Evolutionary conservation across 2,888 invertebrate species (phyloP), one percentile per base, ranked within the genome.

Genomic region (Eurois occulta): DNA sequence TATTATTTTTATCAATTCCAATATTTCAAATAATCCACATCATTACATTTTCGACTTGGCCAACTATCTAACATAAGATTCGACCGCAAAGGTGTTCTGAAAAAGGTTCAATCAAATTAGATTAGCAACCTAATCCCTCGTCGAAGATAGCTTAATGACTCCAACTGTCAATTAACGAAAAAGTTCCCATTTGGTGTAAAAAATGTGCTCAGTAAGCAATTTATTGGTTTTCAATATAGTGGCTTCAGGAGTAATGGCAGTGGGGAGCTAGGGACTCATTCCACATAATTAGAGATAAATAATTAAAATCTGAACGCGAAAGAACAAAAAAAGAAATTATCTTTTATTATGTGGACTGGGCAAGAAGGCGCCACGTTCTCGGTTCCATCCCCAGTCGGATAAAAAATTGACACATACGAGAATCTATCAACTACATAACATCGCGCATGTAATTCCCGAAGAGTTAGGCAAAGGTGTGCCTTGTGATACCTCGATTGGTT

Each of bases 161-260:
- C 65, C 28, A 28, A 11, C 65, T 69, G 84, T 86, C 86, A 84
- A 83, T 86, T 86, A 83, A 75, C 55, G 60, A 82, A 75, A 75
- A 58, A 68, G 65, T 35, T 58, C 60, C 75, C 38, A 71, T 84
- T 86, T 58, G 72, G 75, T n/a, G 67, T 82, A 62, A 76, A 84
- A 82, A 78, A 86, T 86, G 75, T 69, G 52, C 35, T 58, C 52
- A n/a, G 55, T 43, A 13, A 48, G 32, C 32, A 69, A 75, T 86
- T 86, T 83, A 86, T 86, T 76, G 79, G 75, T 64, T 75, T 81
- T 72, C 74, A 72, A 67, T 62, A 65, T 77, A 72, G 62, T 66
- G 62, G 70, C 35, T 72, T 68, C 38, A 38, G 38, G 35, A 85
- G 16, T 83, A 52, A 84, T 80, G 46, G n/a, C 55, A 41, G 24